These are phyloP conservation scores for Euura lappo DNA, from an alignment of 1,140 invertebrate genomes.

Conservation along the genomic window DNA sequence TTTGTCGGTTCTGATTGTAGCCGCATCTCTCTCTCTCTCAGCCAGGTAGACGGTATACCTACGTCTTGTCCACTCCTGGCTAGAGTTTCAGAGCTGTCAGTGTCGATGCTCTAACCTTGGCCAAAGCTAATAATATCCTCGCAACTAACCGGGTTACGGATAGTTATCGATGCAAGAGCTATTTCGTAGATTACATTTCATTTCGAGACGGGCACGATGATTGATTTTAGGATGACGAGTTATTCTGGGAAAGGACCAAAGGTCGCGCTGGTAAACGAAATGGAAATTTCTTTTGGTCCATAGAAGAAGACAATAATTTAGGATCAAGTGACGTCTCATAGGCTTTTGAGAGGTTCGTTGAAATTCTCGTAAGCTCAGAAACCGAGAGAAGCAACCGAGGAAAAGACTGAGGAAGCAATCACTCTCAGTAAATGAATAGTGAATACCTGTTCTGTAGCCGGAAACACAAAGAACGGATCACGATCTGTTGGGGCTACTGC, in stretches of 20 bases:
- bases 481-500: slow-evolving; percentile 1
- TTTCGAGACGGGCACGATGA: not conserved
- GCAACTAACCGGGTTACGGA: not conserved
- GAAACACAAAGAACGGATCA: not conserved
- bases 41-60: not conserved
- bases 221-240: too few species aligned
- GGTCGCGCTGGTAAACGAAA: not conserved
- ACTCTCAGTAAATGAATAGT: not conserved
- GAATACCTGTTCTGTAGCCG: not conserved
- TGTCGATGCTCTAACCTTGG: slow-evolving; percentile 1
- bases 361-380: not conserved
- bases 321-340: not conserved
- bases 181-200: not conserved
- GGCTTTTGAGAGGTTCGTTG: not conserved
- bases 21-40: not conserved
- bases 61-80: not conserved
- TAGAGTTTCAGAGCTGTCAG: not conserved
- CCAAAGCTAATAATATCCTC: slow-evolving; percentile 2
- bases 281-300: not conserved
- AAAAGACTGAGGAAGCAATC: not conserved
- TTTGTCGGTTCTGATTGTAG: not conserved
- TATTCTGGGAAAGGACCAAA: not conserved
- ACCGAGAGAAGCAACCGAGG: not conserved
- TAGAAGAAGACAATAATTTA: not conserved
- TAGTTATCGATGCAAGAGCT: not conserved